phyloP scores from a whole-genome alignment of 1,140 invertebrate species.

The Drosophila azteca region DNA sequence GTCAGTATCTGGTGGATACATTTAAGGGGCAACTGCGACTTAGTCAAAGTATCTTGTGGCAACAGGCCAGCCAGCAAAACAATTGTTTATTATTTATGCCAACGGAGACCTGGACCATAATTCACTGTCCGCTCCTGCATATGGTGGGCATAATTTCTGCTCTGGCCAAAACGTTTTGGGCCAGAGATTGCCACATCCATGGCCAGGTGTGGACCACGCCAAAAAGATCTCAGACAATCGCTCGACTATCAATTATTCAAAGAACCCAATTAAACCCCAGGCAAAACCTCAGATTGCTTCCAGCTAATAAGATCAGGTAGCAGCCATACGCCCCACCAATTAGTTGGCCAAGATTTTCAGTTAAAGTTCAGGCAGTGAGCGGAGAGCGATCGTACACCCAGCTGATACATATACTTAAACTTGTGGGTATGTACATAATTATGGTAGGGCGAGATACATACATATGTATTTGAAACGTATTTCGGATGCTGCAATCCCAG shows the following conservation, averaged over 20 bases:
- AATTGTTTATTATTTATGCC: constrained; percentile 44
- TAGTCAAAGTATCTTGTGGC: constrained; percentile 18
- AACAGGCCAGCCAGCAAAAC: background rate
- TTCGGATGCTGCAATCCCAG: constrained; percentile 5
- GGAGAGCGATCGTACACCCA: constrained; percentile 1
- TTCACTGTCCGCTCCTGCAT: constrained; percentile 40
- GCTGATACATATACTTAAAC: background rate
- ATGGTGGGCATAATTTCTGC: constrained; percentile 8
- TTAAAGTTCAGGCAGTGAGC: background rate
- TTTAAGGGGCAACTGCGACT: no score
- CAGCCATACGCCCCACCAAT: no score
- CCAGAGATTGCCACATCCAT: constrained; percentile 12
- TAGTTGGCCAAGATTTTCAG: background rate
- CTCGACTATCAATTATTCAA: constrained; percentile 13
- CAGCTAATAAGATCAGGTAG: no score
- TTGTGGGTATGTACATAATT: constrained; percentile 26
- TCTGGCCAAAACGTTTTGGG: background rate
- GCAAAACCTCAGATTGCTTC: background rate
- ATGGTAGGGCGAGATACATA: constrained; percentile 7
- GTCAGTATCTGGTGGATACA: no score
- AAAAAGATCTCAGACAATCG: constrained; percentile 32
- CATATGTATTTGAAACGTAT: constrained; percentile 19
- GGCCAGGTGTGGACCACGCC: constrained; percentile 37
- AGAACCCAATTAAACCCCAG: constrained; percentile 23
- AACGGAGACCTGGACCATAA: constrained; percentile 35